A percentile compares a stretch with the other conserved stretches of the same genome.
phyloP scores from a whole-genome alignment of 2,113 vertebrate species.

The Empidonax alnorum region DNA sequence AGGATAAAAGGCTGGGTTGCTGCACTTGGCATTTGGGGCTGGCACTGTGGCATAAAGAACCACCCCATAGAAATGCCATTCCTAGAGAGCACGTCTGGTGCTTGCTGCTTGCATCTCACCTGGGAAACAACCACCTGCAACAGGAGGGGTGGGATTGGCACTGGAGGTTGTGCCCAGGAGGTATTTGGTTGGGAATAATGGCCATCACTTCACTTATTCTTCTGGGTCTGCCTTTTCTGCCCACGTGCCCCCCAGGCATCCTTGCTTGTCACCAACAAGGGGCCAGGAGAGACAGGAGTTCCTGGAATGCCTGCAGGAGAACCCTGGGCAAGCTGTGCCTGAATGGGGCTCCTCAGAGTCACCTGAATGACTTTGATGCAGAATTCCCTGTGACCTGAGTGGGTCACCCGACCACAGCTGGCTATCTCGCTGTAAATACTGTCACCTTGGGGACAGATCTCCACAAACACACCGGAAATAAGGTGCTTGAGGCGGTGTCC shows the following conservation, averaged over 20 bases:
- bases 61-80: not conserved
- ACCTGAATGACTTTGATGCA: not conserved
- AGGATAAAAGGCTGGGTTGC: not conserved
- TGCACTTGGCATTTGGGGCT: not conserved
- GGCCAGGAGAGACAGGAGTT: not conserved
- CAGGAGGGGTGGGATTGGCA: not conserved
- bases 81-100: not conserved
- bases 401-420: not conserved
- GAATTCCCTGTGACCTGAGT: not conserved
- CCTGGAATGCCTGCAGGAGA: not conserved
- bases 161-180: not conserved
- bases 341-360: not conserved
- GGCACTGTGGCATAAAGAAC: not conserved
- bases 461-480: not conserved
- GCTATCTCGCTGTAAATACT: not conserved
- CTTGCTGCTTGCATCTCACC: not conserved
- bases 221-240: not conserved
- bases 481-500: not conserved
- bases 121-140: not conserved
- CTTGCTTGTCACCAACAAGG: not conserved
- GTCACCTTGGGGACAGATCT: not conserved
- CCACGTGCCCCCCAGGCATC: rapidly evolving
- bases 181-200: not conserved
- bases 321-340: not conserved
- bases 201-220: not conserved